phyloP scores from a whole-genome alignment of 2,113 vertebrate genomes.

The Argyrosomus japonicus region DNA sequence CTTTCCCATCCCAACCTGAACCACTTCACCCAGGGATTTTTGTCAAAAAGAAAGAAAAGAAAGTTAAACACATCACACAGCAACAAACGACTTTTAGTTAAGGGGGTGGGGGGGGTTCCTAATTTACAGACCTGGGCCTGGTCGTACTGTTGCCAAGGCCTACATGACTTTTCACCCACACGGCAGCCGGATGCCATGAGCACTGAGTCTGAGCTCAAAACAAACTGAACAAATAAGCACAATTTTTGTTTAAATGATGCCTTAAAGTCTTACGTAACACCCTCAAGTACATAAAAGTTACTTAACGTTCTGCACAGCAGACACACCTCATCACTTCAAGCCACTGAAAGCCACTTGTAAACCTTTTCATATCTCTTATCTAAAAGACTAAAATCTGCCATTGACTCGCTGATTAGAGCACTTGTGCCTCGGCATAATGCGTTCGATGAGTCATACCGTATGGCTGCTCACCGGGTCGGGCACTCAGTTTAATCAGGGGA shows the following conservation, averaged over 20 bases:
- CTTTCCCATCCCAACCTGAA: neutral
- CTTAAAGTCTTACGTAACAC: slow-evolving; percentile 15
- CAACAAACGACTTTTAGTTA: neutral
- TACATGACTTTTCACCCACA: slow-evolving; percentile 1
- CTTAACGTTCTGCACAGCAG: neutral
- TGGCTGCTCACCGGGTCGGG: neutral
- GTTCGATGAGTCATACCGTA: slow-evolving; percentile 29
- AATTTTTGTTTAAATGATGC: neutral
- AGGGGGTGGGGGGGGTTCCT: neutral
- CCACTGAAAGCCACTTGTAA: slow-evolving; percentile 40
- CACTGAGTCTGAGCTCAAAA: neutral
- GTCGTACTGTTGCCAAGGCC: neutral
- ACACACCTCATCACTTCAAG: neutral
- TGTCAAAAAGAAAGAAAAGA: neutral
- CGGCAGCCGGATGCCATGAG: neutral
- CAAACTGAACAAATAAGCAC: neutral
- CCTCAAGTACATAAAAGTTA: slow-evolving; percentile 11
- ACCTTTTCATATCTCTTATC: slow-evolving; percentile 52
- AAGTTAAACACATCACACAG: neutral
- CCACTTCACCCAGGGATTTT: neutral
- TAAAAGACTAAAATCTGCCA: slow-evolving; percentile 34
- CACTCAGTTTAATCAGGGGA: neutral
- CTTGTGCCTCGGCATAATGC: slow-evolving; percentile 18
- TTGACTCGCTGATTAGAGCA: slow-evolving; percentile 37
- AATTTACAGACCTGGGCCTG: neutral